A percentile compares a stretch with the other conserved stretches of the same genome.
These are phyloP conservation scores for Elephas maximus DNA, from an alignment of 2,113 vertebrate species.

Conservation along the genomic window DNA sequence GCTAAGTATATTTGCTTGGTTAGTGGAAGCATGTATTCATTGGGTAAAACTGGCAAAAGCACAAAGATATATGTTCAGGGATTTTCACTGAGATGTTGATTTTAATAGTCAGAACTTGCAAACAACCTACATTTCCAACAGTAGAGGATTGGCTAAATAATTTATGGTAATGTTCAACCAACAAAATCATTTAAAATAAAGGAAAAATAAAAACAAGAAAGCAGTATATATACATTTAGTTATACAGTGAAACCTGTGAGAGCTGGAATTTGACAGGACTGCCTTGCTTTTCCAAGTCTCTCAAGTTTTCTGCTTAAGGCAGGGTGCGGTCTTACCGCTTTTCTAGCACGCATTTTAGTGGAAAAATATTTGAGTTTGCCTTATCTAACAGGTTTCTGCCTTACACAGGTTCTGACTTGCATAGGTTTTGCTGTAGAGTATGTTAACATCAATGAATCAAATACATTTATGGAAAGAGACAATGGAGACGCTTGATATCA, in stretches of 20 bases:
- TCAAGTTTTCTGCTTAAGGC: not conserved
- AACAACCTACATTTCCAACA: not conserved
- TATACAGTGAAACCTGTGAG: not conserved
- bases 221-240: not conserved
- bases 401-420: not conserved
- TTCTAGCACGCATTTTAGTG: not conserved
- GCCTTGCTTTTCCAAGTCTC: too few relatives aligned
- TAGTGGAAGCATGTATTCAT: not conserved
- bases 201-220: constrained; percentile 1
- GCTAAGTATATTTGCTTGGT: not conserved
- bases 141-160: not conserved
- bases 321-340: not conserved
- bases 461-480: too few relatives aligned
- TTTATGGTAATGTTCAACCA: not conserved
- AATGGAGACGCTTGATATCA: too few relatives aligned
- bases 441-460: not conserved
- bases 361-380: not conserved
- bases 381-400: not conserved
- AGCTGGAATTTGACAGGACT: too few relatives aligned
- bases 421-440: not conserved
- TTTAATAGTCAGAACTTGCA: not conserved
- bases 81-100: constrained; percentile 36
- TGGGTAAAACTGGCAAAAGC: not conserved
- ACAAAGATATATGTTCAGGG: not conserved
- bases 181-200: not conserved